Percentiles rank a stretch among this genome's conserved stretches.
These are phyloP conservation scores for Oostethus manadensis DNA, from an alignment of 2,113 vertebrate genomes.

Conservation along the genomic window DNA sequence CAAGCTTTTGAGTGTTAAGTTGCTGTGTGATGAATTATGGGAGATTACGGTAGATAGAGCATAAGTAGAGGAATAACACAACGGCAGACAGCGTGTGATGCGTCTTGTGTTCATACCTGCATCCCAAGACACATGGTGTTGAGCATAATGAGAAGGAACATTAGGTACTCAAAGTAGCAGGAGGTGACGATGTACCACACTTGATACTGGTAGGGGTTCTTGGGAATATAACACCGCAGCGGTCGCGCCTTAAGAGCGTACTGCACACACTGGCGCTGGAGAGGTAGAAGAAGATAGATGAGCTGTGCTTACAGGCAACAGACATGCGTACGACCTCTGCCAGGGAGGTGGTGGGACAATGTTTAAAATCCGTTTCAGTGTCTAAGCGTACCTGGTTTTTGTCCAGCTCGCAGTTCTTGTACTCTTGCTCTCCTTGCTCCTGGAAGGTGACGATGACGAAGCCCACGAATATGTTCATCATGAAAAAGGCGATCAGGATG, in stretches of 20 bases:
- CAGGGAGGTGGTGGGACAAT: not conserved
- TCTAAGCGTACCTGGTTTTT: conserved; percentile 88
- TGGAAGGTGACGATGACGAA: conserved; percentile 97
- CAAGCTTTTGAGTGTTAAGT: no score
- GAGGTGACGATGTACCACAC: conserved; percentile 98
- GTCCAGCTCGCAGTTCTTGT: conserved; percentile 95
- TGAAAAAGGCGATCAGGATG: conserved; percentile 98
- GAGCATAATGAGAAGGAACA: conserved; percentile 96
- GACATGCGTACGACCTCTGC: no score
- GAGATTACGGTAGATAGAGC: no score
- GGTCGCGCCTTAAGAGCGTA: conserved; percentile 94
- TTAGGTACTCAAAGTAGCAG: conserved; percentile 97
- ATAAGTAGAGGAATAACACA: no score
- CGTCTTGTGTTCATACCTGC: conserved; percentile 77
- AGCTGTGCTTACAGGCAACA: no score
- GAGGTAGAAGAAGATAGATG: not conserved
- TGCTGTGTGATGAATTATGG: no score
- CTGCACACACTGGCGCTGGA: conserved; percentile 94
- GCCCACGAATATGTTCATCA: conserved; percentile 99
- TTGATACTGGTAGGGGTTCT: conserved; percentile 92
- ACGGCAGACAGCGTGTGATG: not conserved
- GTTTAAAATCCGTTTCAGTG: not conserved
- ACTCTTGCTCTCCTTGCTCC: conserved; percentile 94
- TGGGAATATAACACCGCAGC: conserved; percentile 91
- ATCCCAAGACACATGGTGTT: conserved; percentile 97